These are phyloP conservation scores for Cecidostiba fungosa DNA, from an alignment of 2,888 invertebrate genomes.

Conservation along the genomic window DNA sequence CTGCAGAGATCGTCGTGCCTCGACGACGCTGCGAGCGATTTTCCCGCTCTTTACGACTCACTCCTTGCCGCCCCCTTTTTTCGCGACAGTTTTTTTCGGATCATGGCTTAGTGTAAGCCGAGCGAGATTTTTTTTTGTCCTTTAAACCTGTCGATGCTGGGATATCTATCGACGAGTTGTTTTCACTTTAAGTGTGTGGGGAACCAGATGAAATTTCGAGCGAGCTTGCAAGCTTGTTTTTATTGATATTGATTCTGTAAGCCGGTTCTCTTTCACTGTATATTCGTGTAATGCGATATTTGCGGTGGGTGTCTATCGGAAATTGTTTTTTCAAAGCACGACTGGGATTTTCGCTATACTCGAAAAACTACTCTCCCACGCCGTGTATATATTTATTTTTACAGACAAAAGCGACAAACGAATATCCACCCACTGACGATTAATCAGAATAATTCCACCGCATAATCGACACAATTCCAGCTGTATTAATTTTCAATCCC, in stretches of 20 bases:
- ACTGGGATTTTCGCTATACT: too few species aligned
- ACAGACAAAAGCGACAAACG: too few species aligned
- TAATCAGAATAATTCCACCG: too few species aligned
- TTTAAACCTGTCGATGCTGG: background rate
- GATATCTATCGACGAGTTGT: background rate
- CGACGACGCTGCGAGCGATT: background rate
- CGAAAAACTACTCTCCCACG: too few species aligned
- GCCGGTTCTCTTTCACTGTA: background rate
- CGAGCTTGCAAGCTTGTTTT: background rate
- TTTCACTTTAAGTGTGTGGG: background rate
- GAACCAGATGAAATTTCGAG: background rate
- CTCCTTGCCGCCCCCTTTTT: background rate
- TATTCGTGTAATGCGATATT: background rate
- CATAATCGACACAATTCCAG: too few species aligned
- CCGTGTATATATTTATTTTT: too few species aligned
- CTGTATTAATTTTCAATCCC: too few species aligned
- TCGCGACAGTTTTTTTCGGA: background rate
- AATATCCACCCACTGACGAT: too few species aligned
- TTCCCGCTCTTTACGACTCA: background rate
- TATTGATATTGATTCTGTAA: background rate
- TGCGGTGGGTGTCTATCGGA: background rate
- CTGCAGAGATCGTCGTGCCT: background rate
- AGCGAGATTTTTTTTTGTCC: conserved; percentile 19
- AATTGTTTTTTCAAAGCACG: background rate
- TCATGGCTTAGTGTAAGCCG: conserved; percentile 4